Evolutionary conservation across 2,888 invertebrate genomes (phyloP).

Genomic region (Sarcophaga variegata): DNA sequence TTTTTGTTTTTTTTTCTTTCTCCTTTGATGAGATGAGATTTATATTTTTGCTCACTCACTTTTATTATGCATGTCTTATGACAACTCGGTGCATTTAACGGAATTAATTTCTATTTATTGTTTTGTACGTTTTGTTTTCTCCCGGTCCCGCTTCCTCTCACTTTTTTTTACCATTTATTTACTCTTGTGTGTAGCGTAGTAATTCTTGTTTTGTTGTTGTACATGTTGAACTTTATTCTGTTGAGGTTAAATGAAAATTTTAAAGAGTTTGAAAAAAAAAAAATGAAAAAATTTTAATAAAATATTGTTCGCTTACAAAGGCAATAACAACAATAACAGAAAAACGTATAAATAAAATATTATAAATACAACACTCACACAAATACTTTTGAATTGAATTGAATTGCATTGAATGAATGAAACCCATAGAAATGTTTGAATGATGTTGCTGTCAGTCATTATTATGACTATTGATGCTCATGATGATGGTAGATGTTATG

Average conservation of each 20-base stretch:
- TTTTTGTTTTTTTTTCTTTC: background rate
- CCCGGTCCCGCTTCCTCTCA: background rate
- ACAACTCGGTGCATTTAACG: conserved; percentile 59
- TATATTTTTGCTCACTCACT: conserved; percentile 30
- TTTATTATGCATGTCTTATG: conserved; percentile 55
- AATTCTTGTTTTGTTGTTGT: conserved; percentile 10
- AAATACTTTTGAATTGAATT: conserved; percentile 53
- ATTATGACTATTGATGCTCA: conserved; percentile 13
- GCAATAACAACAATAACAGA: background rate
- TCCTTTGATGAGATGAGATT: conserved; percentile 22
- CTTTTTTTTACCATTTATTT: background rate
- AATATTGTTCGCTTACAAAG: background rate
- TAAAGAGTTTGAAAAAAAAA: conserved; percentile 57
- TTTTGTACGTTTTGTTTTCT: conserved; percentile 10
- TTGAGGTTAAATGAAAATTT: conserved; percentile 66
- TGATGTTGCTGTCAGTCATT: conserved; percentile 24
- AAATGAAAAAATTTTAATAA: conserved; percentile 40
- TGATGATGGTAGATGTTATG: conserved; percentile 47
- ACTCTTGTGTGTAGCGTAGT: background rate
- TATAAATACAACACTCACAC: conserved; percentile 15
- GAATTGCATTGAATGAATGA: conserved; percentile 52
- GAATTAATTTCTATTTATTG: conserved; percentile 28
- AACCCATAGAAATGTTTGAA: conserved; percentile 66
- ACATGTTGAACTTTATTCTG: conserved; percentile 60
- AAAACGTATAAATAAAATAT: conserved; percentile 10